Evolutionary conservation across 2,797 vertebrate species (phyloP), one percentile per base, ranked within the genome.

Genomic region (Benthosema pterotum): DNA sequence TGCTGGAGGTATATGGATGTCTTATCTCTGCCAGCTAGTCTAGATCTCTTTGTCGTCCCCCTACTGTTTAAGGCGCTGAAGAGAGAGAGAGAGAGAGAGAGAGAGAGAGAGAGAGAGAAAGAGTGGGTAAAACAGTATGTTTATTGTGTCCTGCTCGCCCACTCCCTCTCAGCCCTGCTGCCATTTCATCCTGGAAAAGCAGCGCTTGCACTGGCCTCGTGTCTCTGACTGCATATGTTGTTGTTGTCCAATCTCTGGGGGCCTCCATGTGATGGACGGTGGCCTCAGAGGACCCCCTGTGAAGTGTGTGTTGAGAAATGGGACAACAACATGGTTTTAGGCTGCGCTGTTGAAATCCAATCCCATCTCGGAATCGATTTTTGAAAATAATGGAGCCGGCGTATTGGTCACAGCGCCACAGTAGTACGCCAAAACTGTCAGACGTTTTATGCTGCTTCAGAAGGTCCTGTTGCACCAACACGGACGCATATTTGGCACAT

Each of bases 131-230:
- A 79, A 69, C 74, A 68, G 78, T 79, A 51, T 60, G 48, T 51
- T 60, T 50, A 50, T 77, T 80, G 84, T 78, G 81, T 86, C 84
- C 82, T 28, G 76, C 62, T 85, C 82, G 77, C 83, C 88, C 85
- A 88, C 85, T 83, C 83, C 63, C 55, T 77, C 75, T 77, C 75
- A 77, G 78, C 83, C 74, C 74, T 13, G 55, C 75, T 74, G 60
- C 72, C 48, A 79, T 89, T 85, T 87, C 80, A 87, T 87, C 84
- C 85, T 60, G 58, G 74, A 71, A 82, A 82, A 82, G 69, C 79
- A 81, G 69, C 48, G 83, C 84, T 46, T 81, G 87, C 17, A 65
- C 75, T 72, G 17, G 48, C 16, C 58, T 19, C 18, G 53, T 55
- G 32, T 55, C 11, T n/a, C 4, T 52, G 12, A n/a, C n/a, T n/a